phyloP scores from a whole-genome alignment of 2,888 invertebrate genomes.

The Rhamphomyia laevipes region DNA sequence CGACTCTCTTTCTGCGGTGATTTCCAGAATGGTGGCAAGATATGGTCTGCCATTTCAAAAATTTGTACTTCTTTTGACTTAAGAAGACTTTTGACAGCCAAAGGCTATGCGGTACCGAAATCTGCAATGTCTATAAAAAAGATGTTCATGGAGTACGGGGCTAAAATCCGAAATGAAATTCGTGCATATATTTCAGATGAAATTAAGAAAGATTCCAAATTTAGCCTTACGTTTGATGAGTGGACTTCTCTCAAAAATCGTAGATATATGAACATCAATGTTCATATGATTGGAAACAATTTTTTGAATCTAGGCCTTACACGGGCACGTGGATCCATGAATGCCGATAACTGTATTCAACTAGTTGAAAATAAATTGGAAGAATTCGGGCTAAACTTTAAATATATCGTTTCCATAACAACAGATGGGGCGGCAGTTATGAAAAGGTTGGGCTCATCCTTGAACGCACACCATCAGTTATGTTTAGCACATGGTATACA shows the following conservation, averaged over 20 bases:
- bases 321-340: neutral
- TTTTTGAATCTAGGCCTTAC: neutral
- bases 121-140: neutral
- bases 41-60: neutral
- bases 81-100: neutral
- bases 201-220: neutral
- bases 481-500: neutral
- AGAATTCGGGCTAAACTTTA: neutral
- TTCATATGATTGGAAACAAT: neutral
- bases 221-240: slow-evolving; percentile 1
- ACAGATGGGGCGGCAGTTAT: neutral
- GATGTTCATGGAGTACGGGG: neutral
- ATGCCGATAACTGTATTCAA: neutral
- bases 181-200: neutral
- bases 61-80: neutral
- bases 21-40: neutral
- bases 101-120: neutral
- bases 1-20: neutral
- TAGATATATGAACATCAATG: neutral
- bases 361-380: neutral
- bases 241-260: neutral
- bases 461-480: neutral
- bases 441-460: neutral
- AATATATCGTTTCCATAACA: neutral
- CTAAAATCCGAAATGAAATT: neutral